phyloP scores from a whole-genome alignment of 2,797 vertebrate genomes.

The Trachurus trachurus region DNA sequence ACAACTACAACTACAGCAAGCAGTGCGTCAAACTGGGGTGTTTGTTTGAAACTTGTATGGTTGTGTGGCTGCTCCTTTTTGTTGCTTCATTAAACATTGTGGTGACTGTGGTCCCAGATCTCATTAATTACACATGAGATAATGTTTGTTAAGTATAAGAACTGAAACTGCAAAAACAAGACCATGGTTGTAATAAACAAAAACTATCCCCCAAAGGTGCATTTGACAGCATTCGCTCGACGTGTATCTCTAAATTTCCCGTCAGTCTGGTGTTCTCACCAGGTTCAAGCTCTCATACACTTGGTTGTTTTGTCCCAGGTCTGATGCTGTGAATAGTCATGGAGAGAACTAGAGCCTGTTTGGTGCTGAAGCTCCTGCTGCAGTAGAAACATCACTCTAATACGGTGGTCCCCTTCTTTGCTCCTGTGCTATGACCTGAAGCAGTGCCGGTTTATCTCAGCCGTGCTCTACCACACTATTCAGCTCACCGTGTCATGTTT shows the following conservation, averaged over 20 bases:
- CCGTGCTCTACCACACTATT: slow-evolving; percentile 16
- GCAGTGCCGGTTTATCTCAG: neutral
- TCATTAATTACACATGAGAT: neutral
- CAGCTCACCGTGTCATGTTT: neutral
- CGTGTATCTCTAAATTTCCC: neutral
- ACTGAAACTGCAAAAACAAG: neutral
- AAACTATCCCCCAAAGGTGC: neutral
- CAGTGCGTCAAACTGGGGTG: neutral
- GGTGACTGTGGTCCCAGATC: neutral
- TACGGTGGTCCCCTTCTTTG: slow-evolving; percentile 69
- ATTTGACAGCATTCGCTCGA: neutral
- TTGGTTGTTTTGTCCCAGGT: slow-evolving; percentile 70
- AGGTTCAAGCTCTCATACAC: neutral
- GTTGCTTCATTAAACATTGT: neutral
- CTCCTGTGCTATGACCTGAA: slow-evolving; percentile 40
- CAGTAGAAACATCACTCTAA: slow-evolving; percentile 75
- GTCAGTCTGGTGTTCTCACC: neutral
- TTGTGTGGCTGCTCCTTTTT: neutral
- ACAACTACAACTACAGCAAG: neutral
- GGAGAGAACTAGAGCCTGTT: slow-evolving; percentile 74
- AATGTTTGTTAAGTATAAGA: neutral
- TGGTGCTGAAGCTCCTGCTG: slow-evolving; percentile 64
- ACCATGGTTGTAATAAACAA: neutral
- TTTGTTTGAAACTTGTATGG: neutral
- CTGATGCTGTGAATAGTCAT: slow-evolving; percentile 75